Evolutionary conservation across 30 jellyfish, hydroid and myxozoan genomes (phyloP).

Genomic region (Aurelia coerulea): DNA sequence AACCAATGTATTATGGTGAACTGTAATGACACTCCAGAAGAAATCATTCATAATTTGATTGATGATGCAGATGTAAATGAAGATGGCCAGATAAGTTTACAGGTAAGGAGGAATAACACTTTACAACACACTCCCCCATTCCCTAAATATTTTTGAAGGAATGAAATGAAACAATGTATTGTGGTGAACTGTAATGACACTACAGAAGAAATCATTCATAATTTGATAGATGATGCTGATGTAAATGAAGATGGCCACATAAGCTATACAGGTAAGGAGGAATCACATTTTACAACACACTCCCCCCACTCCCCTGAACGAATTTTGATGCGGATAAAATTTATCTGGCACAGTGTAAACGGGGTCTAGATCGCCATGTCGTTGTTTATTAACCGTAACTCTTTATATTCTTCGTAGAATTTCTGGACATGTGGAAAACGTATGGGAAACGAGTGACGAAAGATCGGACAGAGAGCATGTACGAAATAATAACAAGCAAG

Average conservation of each 20-base stretch:
- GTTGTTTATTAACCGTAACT: too few relatives aligned
- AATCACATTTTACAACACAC: neutral
- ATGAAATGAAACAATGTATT: neutral
- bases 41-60: too few relatives aligned
- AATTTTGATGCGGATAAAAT: too few relatives aligned
- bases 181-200: constrained; percentile 10
- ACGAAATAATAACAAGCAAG: constrained; percentile 44
- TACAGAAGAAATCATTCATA: constrained; percentile 68
- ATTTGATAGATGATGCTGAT: constrained; percentile 78
- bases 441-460: constrained; percentile 56
- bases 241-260: constrained; percentile 88
- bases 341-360: too few relatives aligned
- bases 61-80: too few relatives aligned
- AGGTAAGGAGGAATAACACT: constrained; percentile 33
- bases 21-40: too few relatives aligned
- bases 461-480: constrained; percentile 63
- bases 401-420: constrained; percentile 10
- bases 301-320: neutral
- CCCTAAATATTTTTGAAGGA: neutral
- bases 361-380: neutral
- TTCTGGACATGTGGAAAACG: constrained; percentile 52
- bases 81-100: constrained; percentile 1
- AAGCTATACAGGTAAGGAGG: neutral
- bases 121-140: neutral
- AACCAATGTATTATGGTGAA: too few relatives aligned